Evolutionary conservation across 1,140 invertebrate species (phyloP).

Genomic region (Riptortus pedestris): DNA sequence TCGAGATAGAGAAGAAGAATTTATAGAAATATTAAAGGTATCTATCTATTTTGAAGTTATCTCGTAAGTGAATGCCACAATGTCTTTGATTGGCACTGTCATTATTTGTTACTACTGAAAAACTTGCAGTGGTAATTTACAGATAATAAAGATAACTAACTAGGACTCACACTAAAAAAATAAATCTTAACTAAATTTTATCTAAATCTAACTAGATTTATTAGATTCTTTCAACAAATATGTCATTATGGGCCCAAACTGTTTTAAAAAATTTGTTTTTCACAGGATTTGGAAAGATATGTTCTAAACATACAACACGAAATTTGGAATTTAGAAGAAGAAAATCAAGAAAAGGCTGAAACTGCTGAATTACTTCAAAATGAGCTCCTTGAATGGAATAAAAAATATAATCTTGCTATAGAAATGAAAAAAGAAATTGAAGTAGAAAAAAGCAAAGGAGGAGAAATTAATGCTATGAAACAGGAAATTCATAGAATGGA

Average conservation of each 20-base stretch:
- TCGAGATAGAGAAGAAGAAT: neutral
- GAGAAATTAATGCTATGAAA: slow-evolving; percentile 62
- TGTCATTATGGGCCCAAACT: no score
- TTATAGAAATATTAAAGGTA: slow-evolving; percentile 6
- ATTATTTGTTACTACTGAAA: no score
- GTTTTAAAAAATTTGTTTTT: neutral
- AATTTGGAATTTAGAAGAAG: slow-evolving; percentile 51
- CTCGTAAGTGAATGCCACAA: no score
- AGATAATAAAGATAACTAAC: neutral
- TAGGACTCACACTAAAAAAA: neutral
- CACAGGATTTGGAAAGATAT: slow-evolving; percentile 28
- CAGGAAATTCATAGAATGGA: slow-evolving; percentile 74
- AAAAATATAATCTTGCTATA: slow-evolving; percentile 58
- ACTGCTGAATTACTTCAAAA: slow-evolving; percentile 51
- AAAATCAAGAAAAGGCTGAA: slow-evolving; percentile 50
- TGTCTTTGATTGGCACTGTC: no score
- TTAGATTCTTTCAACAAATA: no score
- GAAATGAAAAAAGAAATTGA: slow-evolving; percentile 56
- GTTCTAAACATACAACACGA: slow-evolving; percentile 45
- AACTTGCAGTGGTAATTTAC: neutral
- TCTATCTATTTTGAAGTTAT: neutral
- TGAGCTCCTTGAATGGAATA: slow-evolving; percentile 65
- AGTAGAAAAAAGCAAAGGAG: slow-evolving; percentile 49
- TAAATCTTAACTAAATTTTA: no score
- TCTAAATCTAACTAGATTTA: no score